Evolutionary conservation across 1,140 invertebrate genomes (phyloP).

Genomic region (Ditylenchus dipsaci): DNA sequence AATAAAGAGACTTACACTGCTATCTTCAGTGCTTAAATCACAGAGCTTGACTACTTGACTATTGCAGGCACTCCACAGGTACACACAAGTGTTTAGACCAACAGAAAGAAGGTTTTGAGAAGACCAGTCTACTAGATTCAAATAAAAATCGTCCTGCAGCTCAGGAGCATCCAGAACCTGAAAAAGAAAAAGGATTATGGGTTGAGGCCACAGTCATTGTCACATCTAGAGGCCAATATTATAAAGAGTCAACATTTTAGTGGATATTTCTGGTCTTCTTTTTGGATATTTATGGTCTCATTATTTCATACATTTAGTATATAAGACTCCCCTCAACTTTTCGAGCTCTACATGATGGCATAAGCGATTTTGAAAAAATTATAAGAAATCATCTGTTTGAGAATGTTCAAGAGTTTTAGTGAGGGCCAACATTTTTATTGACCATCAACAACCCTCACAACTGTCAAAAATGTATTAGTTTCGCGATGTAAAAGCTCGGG

Average conservation of each 20-base stretch:
- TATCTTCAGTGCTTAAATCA: constrained; percentile 82
- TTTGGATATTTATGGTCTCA: too few relatives aligned
- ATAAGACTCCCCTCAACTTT: too few relatives aligned
- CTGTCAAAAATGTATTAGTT: not conserved
- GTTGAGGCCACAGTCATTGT: constrained; percentile 7
- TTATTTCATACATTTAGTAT: too few relatives aligned
- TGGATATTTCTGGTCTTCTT: too few relatives aligned
- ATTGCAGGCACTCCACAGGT: constrained; percentile 97
- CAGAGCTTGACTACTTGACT: constrained; percentile 94
- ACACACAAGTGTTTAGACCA: constrained; percentile 94
- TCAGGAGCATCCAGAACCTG: constrained; percentile 94
- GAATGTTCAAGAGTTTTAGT: too few relatives aligned
- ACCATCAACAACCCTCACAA: too few relatives aligned
- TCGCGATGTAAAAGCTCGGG: constrained; percentile 18
- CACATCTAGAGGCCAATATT: too few relatives aligned
- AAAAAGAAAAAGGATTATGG: constrained; percentile 60
- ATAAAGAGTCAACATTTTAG: too few relatives aligned
- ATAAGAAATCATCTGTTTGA: too few relatives aligned
- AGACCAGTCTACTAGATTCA: constrained; percentile 99
- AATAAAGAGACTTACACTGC: not conserved
- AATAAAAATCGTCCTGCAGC: constrained; percentile 96
- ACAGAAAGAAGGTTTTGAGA: constrained; percentile 96
- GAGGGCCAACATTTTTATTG: too few relatives aligned
- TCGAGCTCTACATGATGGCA: too few relatives aligned
- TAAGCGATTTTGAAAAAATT: too few relatives aligned